Evolutionary conservation across 2,113 vertebrate species (phyloP), one percentile per base, ranked within the genome.

Genomic region (Odocoileus virginianus): DNA sequence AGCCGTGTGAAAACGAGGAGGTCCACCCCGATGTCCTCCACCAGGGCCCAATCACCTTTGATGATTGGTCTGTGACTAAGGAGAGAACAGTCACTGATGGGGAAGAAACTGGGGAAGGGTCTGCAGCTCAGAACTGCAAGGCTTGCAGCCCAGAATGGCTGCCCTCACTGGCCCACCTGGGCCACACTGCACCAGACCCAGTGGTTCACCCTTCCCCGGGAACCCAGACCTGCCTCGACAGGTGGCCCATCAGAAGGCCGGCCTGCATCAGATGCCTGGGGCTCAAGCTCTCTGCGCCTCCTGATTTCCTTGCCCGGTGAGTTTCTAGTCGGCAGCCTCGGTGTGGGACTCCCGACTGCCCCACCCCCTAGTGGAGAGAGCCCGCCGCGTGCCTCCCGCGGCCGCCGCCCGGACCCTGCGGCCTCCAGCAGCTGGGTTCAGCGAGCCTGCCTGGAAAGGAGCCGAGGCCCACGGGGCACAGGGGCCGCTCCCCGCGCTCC

Each of bases 361-460:
- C 97, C 98, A 98, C 94, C 97, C 98, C 83, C 97, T 98, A 97
- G 96, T 86, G 97, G 97, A 98, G 93, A 86, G 86, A 98, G 93
- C 87, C 89, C 98, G 98, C 33, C 98, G 36, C 95, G 92, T 82
- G 28, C 67, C 97, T 95, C 10, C 28, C 2, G 74, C 60, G 3
- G 17, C 8, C 17, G 36, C 54, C 50, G 81, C n/a, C 64, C 36
- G 14, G 15, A 85, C 36, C 57, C 2, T 16, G 3, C 52, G 9
- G 6, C 84, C 76, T 86, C 89, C 17, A 36, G 13, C 0, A 0
- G 0, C 55, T 0, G 0, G 7, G 61, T 2, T 1, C 60, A 7
- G 14, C 1, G 25, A 13, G 55, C 87, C 17, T 0, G 2, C 2
- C 0, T 0, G 1, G 74, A 33, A 36, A 30, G 23, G 50, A 58